Conservation (phyloP, 2,888 invertebrate genomes). For the Rhamphomyia laevipes region DNA sequence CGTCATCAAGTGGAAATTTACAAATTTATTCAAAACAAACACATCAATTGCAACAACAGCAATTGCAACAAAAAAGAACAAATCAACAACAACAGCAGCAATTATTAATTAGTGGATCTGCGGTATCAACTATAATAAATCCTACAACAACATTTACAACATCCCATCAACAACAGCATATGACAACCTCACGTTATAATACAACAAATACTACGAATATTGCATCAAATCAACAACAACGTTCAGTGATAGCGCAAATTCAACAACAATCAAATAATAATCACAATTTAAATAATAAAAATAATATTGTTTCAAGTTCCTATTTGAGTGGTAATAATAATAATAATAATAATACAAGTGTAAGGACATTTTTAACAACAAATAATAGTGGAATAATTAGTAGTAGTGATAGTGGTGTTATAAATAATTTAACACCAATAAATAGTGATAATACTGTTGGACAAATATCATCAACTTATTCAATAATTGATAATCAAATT, state of each 20-base stretch:
- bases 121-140: constrained; percentile 20
- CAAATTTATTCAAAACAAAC: constrained; percentile 23
- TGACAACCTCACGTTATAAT: constrained; percentile 15
- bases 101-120: constrained; percentile 20
- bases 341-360: too few relatives aligned
- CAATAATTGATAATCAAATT: background rate
- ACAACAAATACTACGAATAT: constrained; percentile 9
- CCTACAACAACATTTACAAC: constrained; percentile 18
- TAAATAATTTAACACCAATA: background rate
- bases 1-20: constrained; percentile 19
- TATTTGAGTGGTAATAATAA: too few relatives aligned
- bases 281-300: background rate
- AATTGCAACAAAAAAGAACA: constrained; percentile 1
- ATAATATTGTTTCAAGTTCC: too few relatives aligned
- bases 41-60: constrained; percentile 16
- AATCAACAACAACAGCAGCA: constrained; percentile 12
- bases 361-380: too few relatives aligned
- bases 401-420: background rate
- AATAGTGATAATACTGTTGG: background rate
- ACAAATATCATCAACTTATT: background rate
- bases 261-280: background rate
- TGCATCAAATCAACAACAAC: constrained; percentile 13
- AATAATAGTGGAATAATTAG: too few relatives aligned
- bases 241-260: background rate
- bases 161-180: constrained; percentile 15